phyloP scores from a whole-genome alignment of 2,113 vertebrate genomes.

The Eulemur rufifrons region DNA sequence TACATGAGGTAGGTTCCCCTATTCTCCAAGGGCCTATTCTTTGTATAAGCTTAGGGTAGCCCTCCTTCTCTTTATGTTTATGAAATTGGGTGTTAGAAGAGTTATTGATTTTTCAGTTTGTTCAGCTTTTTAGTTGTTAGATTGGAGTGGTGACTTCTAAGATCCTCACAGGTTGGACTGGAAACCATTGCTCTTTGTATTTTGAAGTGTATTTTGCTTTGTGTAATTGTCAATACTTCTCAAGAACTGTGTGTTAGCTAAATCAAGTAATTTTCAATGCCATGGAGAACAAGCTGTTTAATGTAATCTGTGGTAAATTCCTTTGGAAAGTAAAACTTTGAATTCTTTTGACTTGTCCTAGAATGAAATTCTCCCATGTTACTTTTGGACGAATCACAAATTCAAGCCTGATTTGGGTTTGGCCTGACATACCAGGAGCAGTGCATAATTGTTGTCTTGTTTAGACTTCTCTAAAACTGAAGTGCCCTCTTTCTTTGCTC shows the following conservation, averaged over 20 bases:
- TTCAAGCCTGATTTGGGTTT: neutral
- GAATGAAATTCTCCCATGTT: neutral
- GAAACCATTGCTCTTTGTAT: neutral
- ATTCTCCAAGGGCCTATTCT: neutral
- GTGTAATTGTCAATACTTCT: neutral
- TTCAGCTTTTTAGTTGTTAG: neutral
- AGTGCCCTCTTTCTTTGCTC: neutral
- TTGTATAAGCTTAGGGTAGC: neutral
- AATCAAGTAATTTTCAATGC: neutral
- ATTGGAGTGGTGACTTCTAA: neutral
- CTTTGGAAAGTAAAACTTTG: neutral
- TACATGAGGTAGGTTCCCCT: conserved; percentile 90
- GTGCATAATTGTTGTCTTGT: neutral
- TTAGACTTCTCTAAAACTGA: conserved; percentile 16
- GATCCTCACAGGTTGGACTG: neutral
- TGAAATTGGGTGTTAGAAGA: neutral
- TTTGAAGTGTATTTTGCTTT: neutral
- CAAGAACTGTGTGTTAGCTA: neutral
- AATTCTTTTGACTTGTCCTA: neutral
- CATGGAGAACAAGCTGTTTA: neutral
- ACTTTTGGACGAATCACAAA: neutral
- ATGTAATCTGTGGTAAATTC: neutral
- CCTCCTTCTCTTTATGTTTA: neutral
- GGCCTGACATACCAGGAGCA: neutral
- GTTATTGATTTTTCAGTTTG: neutral